Evolutionary conservation across 2,113 vertebrate species (phyloP), one percentile per base, ranked within the genome.

Genomic region (Lagopus muta): DNA sequence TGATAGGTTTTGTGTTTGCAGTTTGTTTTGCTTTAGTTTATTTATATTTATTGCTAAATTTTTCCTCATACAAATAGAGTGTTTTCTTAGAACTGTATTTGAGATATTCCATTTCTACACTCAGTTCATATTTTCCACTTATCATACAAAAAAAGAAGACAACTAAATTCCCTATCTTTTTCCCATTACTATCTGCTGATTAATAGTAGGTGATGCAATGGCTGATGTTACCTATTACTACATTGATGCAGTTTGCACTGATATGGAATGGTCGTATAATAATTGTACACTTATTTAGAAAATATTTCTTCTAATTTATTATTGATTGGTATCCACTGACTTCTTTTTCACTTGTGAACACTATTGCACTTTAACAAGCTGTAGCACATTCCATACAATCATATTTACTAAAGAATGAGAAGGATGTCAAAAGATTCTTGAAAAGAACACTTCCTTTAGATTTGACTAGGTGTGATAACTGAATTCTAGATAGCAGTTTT

Each of bases 271-370:
- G 75, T 87, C 78, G 70, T 72, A 87, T 2, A 1, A 65, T 76
- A 89, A 76, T 79, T 89, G 47, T 80, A 55, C 34, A 60, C 22
- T 86, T 93, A 66, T 45, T 91, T 74, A 92, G 84, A 82, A 95
- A 87, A 91, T 66, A 27, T 95, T 95, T 95, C 36, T 60, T 93
- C 76, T 83, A 55, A 94, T 88, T 94, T 93, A 81, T 80, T 95
- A 82, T 91, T 91, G 87, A 87, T 91, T 92, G 58, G 73, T 91
- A 92, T 55, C 58, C 38, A 91, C 58, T 66, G 48, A 92, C 66
- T 86, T 93, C 47, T 84, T 85, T 75, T 91, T 87, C 75, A 82
- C 28, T 85, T 47, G 19, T 43, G 66, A 87, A 79, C 52, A 61
- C 38, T 42, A 74, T 60, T 94, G 91, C 87, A 64, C 21, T 85